Conservation (phyloP, 2,888 invertebrate genomes). For the Chrysomela aeneicollis region DNA sequence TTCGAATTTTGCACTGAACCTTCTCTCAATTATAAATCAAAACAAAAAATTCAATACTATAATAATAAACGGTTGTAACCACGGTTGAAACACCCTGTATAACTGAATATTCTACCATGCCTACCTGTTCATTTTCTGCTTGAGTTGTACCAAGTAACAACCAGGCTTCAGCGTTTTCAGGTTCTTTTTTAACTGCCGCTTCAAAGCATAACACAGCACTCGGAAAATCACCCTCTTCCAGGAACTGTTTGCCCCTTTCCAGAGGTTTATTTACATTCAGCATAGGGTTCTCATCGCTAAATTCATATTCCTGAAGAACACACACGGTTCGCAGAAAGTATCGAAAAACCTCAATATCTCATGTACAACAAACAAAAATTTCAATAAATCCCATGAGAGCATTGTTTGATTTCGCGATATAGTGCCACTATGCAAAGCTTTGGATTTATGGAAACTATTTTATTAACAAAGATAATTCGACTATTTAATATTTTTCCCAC, state of each 20-base stretch:
- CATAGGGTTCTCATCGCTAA: constrained; percentile 88
- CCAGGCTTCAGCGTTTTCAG: constrained; percentile 85
- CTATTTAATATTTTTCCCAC: no score
- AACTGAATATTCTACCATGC: no score
- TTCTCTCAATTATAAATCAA: no score
- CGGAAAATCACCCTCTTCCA: constrained; percentile 89
- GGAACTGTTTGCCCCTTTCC: constrained; percentile 83
- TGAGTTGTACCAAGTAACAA: constrained; percentile 88
- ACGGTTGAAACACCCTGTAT: no score
- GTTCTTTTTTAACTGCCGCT: constrained; percentile 87
- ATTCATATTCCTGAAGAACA: constrained; percentile 70
- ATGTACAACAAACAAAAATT: not conserved
- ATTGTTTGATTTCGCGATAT: no score
- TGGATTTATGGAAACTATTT: no score
- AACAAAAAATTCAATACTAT: no score
- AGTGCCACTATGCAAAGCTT: no score
- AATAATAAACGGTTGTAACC: no score
- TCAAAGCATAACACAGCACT: constrained; percentile 97
- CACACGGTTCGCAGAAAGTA: not conserved
- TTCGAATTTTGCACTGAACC: no score
- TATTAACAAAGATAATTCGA: no score
- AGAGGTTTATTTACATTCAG: constrained; percentile 78
- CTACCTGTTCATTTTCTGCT: constrained; percentile 95
- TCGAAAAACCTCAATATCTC: not conserved
- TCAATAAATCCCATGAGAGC: not conserved